These are phyloP conservation scores for Torymus auratus DNA, from an alignment of 2,888 invertebrate species.

Conservation along the genomic window DNA sequence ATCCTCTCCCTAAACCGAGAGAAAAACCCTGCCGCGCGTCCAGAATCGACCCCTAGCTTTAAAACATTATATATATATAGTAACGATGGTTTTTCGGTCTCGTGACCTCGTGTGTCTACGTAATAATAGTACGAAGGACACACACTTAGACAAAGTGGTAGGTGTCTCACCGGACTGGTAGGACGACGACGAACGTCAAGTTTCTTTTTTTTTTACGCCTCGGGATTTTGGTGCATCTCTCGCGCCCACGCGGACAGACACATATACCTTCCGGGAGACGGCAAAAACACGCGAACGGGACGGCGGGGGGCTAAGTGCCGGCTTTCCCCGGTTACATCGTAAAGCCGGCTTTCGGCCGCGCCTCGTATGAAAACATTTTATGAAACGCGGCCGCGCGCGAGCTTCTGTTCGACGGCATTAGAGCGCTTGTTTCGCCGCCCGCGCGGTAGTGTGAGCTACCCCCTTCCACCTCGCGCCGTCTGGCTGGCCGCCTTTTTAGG, in stretches of 20 bases:
- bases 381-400: conserved; percentile 23
- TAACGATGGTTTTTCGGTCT: too few relatives aligned
- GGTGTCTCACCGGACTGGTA: too few relatives aligned
- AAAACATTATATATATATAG: too few relatives aligned
- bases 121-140: too few relatives aligned
- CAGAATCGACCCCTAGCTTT: too few relatives aligned
- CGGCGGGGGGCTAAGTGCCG: conserved; percentile 11
- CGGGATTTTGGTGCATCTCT: conserved; percentile 9
- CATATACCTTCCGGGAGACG: background rate
- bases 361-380: conserved; percentile 42
- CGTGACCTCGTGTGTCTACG: too few relatives aligned
- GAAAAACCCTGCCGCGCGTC: too few relatives aligned
- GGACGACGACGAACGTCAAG: too few relatives aligned
- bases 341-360: conserved; percentile 18
- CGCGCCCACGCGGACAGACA: background rate
- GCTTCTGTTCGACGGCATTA: conserved; percentile 25
- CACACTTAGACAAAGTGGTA: too few relatives aligned
- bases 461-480: background rate
- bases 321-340: conserved; percentile 25
- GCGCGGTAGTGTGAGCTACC: background rate
- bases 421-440: conserved; percentile 34
- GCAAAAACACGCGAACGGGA: conserved; percentile 1
- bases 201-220: background rate
- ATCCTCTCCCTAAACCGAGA: too few relatives aligned
- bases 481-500: conserved; percentile 8